phyloP scores from a whole-genome alignment of 2,888 invertebrate species.

The Aphidoletes aphidimyza region DNA sequence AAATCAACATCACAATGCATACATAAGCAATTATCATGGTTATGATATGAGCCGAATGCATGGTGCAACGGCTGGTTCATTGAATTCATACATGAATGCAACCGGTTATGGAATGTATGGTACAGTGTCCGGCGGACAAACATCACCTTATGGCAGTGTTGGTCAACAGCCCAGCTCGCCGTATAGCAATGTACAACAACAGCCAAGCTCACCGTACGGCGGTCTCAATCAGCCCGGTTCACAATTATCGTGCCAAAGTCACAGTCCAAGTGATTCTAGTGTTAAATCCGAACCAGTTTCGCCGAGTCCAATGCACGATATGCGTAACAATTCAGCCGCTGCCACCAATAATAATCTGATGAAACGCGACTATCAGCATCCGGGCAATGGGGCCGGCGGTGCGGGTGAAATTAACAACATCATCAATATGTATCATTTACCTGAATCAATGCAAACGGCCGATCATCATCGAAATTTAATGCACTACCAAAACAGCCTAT shows the following conservation, averaged over 20 bases:
- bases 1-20: constrained; percentile 80
- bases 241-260: constrained; percentile 75
- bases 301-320: constrained; percentile 72
- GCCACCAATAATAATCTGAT: constrained; percentile 70
- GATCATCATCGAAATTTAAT: constrained; percentile 65
- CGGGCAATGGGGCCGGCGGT: constrained; percentile 67
- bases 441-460: constrained; percentile 71
- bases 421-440: constrained; percentile 76
- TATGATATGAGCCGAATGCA: constrained; percentile 92
- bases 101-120: constrained; percentile 81
- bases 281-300: constrained; percentile 91
- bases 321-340: constrained; percentile 50
- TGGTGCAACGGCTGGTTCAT: constrained; percentile 69
- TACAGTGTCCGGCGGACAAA: constrained; percentile 73
- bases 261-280: constrained; percentile 87
- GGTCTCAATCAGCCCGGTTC: constrained; percentile 74
- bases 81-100: constrained; percentile 76
- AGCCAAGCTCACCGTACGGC: constrained; percentile 72
- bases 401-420: constrained; percentile 73
- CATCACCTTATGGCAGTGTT: constrained; percentile 79
- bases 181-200: constrained; percentile 64
- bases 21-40: constrained; percentile 77
- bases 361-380: constrained; percentile 76
- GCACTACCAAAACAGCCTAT: constrained; percentile 65
- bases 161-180: constrained; percentile 77